phyloP scores from a whole-genome alignment of 2,888 invertebrate species.

The Papilio demoleus region DNA sequence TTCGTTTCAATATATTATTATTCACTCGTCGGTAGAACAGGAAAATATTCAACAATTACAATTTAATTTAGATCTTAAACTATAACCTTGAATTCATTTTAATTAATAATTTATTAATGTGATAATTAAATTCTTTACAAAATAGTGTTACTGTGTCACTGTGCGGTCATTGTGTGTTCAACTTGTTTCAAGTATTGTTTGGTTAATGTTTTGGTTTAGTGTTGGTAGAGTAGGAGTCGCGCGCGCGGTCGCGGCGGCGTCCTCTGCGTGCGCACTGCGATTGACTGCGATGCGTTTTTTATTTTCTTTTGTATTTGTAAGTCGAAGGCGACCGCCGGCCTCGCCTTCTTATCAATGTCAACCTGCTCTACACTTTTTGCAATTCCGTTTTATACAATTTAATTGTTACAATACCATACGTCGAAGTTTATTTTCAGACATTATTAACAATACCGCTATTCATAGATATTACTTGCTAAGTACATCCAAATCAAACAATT shows the following conservation, averaged over 20 bases:
- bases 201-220: not conserved
- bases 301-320: conserved; percentile 13
- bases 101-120: too few species aligned
- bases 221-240: not conserved
- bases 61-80: conserved; percentile 8
- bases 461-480: too few species aligned
- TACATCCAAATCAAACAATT: too few species aligned
- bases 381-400: not conserved
- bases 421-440: not conserved
- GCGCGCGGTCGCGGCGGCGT: conserved; percentile 27
- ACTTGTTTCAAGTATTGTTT: conserved; percentile 1
- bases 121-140: not conserved
- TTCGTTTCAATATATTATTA: not conserved
- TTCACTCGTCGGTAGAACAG: not conserved
- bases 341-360: conserved; percentile 33
- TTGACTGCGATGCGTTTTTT: conserved; percentile 25
- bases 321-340: not conserved
- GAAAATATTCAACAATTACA: conserved; percentile 11
- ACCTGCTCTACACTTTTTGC: not conserved
- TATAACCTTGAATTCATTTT: conserved; percentile 10
- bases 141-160: not conserved
- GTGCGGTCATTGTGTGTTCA: not conserved
- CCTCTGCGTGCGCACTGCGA: conserved; percentile 12
- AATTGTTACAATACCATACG: not conserved
- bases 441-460: not conserved